phyloP scores from a whole-genome alignment of 1,140 invertebrate species.

The Listronotus bonariensis region DNA sequence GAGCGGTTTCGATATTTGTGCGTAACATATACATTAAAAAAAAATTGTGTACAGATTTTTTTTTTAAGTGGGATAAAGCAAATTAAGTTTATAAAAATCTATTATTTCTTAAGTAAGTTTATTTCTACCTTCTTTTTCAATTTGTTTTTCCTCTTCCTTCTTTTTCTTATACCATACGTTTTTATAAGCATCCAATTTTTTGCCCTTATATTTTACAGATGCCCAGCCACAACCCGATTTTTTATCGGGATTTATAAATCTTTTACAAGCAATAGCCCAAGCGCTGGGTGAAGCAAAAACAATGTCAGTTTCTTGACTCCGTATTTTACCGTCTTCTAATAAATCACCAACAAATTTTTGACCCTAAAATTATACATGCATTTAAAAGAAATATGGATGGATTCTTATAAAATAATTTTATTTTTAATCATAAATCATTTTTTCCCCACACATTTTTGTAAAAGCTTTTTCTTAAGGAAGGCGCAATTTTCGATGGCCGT shows the following conservation, averaged over 20 bases:
- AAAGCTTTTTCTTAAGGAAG: too few relatives aligned
- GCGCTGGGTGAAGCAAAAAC: slow-evolving; percentile 89
- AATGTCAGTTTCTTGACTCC: slow-evolving; percentile 84
- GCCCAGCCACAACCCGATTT: slow-evolving; percentile 93
- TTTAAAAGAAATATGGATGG: too few relatives aligned
- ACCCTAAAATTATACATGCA: slow-evolving; percentile 62
- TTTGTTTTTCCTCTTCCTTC: slow-evolving; percentile 57
- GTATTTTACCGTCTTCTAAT: slow-evolving; percentile 83
- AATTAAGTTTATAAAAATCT: too few relatives aligned
- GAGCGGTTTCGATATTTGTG: too few relatives aligned
- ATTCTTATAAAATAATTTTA: too few relatives aligned
- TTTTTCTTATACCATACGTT: slow-evolving; percentile 80
- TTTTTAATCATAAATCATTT: too few relatives aligned
- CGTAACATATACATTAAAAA: too few relatives aligned
- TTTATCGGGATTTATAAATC: slow-evolving; percentile 88
- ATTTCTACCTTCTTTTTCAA: slow-evolving; percentile 37
- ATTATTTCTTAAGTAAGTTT: neutral
- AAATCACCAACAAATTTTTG: slow-evolving; percentile 89
- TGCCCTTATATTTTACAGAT: slow-evolving; percentile 80
- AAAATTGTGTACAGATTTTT: too few relatives aligned
- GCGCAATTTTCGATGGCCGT: too few relatives aligned
- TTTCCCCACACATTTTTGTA: too few relatives aligned
- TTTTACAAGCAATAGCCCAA: slow-evolving; percentile 90
- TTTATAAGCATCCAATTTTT: slow-evolving; percentile 86
- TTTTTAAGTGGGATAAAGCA: too few relatives aligned